phyloP scores from a whole-genome alignment of 2,113 vertebrate species.

The Rhea pennata region DNA sequence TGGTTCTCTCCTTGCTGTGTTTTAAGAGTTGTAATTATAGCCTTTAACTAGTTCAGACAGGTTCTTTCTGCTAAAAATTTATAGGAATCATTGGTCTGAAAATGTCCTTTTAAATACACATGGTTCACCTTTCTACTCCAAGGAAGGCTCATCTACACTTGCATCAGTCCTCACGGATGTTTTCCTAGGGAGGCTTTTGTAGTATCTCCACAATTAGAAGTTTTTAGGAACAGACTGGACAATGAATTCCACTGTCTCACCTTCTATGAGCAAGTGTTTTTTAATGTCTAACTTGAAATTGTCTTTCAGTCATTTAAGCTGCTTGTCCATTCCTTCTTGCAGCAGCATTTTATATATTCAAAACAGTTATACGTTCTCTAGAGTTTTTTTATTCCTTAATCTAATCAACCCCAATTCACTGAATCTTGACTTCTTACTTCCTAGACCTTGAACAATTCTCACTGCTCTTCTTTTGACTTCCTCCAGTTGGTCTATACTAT shows the following conservation, averaged over 20 bases:
- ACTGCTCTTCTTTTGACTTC: neutral
- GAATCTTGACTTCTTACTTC: neutral
- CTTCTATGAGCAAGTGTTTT: neutral
- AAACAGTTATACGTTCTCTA: neutral
- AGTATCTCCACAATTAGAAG: neutral
- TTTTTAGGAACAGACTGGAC: neutral
- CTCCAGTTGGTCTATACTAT: neutral
- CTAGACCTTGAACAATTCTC: neutral
- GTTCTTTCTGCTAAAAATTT: neutral
- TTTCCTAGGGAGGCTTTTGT: neutral
- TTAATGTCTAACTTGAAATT: neutral
- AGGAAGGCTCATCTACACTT: neutral
- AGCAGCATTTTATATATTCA: neutral
- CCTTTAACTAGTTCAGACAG: neutral
- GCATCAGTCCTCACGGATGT: neutral
- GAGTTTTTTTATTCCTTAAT: neutral
- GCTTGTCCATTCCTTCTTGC: neutral
- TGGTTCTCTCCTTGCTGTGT: neutral
- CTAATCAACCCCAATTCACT: neutral
- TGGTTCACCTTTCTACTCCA: neutral
- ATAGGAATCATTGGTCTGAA: neutral
- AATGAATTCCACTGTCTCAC: neutral
- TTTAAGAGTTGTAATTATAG: neutral
- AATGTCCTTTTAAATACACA: neutral
- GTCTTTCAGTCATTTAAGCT: neutral